phyloP scores from a whole-genome alignment of 2,113 vertebrate species.

The Illadopsis cleaveri region DNA sequence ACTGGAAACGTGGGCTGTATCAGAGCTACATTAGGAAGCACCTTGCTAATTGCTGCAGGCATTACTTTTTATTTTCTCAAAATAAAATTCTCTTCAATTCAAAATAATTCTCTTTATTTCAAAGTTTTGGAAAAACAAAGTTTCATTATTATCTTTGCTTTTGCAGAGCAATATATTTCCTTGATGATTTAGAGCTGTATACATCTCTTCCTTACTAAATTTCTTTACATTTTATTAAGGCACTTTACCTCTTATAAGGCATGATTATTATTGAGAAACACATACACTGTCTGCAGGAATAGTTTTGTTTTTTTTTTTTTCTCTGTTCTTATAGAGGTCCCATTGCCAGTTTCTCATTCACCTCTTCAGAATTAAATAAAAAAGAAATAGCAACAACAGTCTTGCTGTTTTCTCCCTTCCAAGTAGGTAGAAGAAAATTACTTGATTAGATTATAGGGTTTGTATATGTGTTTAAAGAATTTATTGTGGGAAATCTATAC shows the following conservation, averaged over 20 bases:
- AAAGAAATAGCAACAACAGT: neutral
- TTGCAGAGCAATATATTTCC: neutral
- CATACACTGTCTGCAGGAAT: neutral
- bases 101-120: too few species aligned
- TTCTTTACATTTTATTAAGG: neutral
- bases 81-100: too few species aligned
- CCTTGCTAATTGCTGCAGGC: neutral
- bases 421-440: conserved; percentile 51
- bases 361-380: neutral
- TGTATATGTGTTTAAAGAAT: conserved; percentile 26
- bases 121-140: neutral
- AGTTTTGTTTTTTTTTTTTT: too few species aligned
- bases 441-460: conserved; percentile 59
- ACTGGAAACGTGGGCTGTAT: neutral
- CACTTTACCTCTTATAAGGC: neutral
- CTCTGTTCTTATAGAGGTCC: neutral
- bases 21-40: neutral
- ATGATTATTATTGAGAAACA: neutral
- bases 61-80: neutral
- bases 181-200: neutral
- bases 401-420: neutral
- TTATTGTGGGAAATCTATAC: conserved; percentile 40
- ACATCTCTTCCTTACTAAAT: neutral
- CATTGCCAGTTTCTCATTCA: neutral
- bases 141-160: neutral